A percentile compares a stretch with the other conserved stretches of the same genome.
Conservation (phyloP, 2,888 invertebrate species). For the Leptogaster cylindrica region DNA sequence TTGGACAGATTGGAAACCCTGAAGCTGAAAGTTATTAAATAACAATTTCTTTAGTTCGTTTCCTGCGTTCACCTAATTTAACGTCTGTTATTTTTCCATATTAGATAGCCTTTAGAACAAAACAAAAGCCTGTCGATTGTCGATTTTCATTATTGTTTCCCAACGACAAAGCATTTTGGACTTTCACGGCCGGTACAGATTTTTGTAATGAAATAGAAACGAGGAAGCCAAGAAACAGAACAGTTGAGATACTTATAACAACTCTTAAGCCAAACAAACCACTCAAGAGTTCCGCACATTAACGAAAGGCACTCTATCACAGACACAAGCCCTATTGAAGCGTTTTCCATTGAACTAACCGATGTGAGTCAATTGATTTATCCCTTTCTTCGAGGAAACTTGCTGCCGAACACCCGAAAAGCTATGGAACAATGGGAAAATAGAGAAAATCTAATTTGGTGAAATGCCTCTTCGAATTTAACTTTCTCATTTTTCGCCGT, state of each 20-base stretch:
- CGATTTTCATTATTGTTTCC: conserved; percentile 32
- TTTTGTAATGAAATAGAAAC: conserved; percentile 26
- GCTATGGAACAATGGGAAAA: conserved; percentile 26
- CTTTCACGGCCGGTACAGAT: conserved; percentile 12
- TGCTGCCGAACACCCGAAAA: no score
- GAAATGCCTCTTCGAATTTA: conserved; percentile 36
- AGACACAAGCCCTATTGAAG: conserved; percentile 16
- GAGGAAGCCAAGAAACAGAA: neutral
- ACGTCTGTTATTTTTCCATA: conserved; percentile 32
- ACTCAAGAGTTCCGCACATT: conserved; percentile 1
- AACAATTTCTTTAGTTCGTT: no score
- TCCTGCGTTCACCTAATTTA: no score
- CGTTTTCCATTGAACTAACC: conserved; percentile 32
- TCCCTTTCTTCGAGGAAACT: conserved; percentile 13
- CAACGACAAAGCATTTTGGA: no score
- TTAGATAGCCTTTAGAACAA: conserved; percentile 12
- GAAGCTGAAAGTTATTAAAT: no score
- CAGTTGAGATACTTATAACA: conserved; percentile 26
- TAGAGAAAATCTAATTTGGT: conserved; percentile 30
- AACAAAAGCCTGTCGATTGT: conserved; percentile 33
- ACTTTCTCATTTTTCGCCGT: conserved; percentile 29
- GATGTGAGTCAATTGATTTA: conserved; percentile 40
- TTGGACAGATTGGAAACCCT: no score
- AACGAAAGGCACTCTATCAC: conserved; percentile 20
- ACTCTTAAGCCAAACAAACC: conserved; percentile 35